Base-by-base conservation (phyloP, 2,797 vertebrate genomes). In the Oreonectes daqikongensis region DNA sequence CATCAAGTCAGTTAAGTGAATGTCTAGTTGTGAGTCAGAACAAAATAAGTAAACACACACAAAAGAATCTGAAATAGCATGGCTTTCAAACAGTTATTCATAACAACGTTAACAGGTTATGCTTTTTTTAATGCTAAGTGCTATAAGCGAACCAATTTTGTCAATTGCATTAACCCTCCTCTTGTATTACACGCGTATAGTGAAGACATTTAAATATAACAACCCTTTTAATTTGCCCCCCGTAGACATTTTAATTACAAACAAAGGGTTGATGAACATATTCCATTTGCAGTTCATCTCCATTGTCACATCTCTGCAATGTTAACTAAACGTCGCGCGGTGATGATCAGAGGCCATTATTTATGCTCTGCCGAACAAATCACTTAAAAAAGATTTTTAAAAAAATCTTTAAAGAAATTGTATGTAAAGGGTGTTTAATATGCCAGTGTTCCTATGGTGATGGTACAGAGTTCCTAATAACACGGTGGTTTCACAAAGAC, bases 101-200 rank as follows among this genome's bases (percentile, higher is more conserved):
- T 42, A 14, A 3, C 40, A 32, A 10, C 2, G 10, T 20, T 55
- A 28, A 38, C 57, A 35, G 40, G 44, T 28, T 17, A 1, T 26
- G 20, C 17, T 72, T 24, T 24, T 15, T n/a, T 26, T 22, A 35
- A 40, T 32, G 55, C 15, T 61, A 72, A 61, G 61, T 61, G 26
- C 18, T 48, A 61, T 35, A 61, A 46, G 18, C 3, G 18, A 14
- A n/a, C 40, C 15, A n/a, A 50, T 72, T 50, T 72, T 26, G 28
- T 52, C 20, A 24, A 52, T 64, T 53, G 44, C 32, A 38, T 73
- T 64, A 48, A 52, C 20, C 15, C 60, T 15, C 5, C 71, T 40
- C 30, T 64, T 64, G 59, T 52, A 65, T 53, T 40, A 64, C 60
- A 5, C 17, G 32, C 38, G 46, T 50, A 26, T 73, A 65, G 53